A percentile compares a stretch with the other conserved stretches of the same genome.
These are phyloP conservation scores for Brachyhypopomus gauderio DNA, from an alignment of 2,113 vertebrate genomes.

Conservation along the genomic window DNA sequence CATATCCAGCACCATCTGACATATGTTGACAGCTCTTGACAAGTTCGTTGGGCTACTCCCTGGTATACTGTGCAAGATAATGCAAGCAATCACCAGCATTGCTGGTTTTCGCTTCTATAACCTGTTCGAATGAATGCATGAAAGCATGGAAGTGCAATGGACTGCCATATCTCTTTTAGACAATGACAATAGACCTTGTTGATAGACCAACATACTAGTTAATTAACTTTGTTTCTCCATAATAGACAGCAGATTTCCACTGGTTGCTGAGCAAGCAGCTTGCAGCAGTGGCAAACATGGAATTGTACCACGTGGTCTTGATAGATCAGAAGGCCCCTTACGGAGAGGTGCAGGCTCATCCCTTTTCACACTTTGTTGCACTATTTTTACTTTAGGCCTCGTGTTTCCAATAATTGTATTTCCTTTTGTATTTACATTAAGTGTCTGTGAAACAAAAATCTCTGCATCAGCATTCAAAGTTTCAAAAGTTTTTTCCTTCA, in stretches of 20 bases:
- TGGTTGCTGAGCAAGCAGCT: slow-evolving; percentile 3
- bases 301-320: neutral
- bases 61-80: slow-evolving; percentile 44
- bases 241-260: slow-evolving; percentile 26
- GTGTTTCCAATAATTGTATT: neutral
- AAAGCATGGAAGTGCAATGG: slow-evolving; percentile 43
- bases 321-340: neutral
- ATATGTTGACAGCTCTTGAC: slow-evolving; percentile 41
- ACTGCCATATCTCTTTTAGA: neutral
- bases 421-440: neutral
- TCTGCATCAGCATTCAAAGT: slow-evolving; percentile 27
- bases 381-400: too few relatives aligned
- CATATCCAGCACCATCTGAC: slow-evolving; percentile 19
- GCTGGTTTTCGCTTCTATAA: slow-evolving; percentile 21
- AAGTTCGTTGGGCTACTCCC: slow-evolving; percentile 33
- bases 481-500: neutral
- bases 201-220: slow-evolving; percentile 14
- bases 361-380: neutral
- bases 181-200: neutral
- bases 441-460: slow-evolving; percentile 15
- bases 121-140: slow-evolving; percentile 40
- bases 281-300: neutral
- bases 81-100: slow-evolving; percentile 29
- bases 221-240: slow-evolving; percentile 34
- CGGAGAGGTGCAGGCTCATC: neutral